Percentiles rank a stretch among this genome's conserved stretches.
These are phyloP conservation scores for Papilio polyxenes DNA, from an alignment of 1,140 invertebrate species.

Conservation along the genomic window DNA sequence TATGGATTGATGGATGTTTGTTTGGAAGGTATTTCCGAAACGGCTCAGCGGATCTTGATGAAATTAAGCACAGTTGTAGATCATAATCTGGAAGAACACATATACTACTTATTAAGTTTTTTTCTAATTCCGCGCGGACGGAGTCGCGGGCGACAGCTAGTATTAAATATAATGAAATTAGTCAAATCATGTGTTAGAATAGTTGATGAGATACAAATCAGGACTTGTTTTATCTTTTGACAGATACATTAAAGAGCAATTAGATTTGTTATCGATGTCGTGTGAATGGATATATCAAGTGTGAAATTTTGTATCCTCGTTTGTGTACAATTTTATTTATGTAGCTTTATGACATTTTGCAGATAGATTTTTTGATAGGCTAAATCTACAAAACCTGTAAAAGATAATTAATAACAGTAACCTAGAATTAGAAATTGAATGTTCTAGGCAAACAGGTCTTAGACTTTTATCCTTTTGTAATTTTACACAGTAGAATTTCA, in stretches of 20 bases:
- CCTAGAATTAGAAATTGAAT: not conserved
- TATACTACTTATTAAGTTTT: too few relatives aligned
- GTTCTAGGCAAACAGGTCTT: not conserved
- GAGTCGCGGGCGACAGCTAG: too few relatives aligned
- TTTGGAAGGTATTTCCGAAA: too few relatives aligned
- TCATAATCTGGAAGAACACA: too few relatives aligned
- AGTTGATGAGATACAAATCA: not conserved
- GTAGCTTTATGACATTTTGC: not conserved
- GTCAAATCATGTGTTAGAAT: not conserved
- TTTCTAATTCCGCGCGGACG: too few relatives aligned
- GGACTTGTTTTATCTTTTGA: constrained; percentile 2
- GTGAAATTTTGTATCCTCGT: not conserved
- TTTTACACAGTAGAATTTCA: too few relatives aligned
- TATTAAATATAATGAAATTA: not conserved
- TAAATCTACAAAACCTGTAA: not conserved
- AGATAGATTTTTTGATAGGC: not conserved
- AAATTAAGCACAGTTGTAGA: too few relatives aligned
- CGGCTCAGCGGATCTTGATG: too few relatives aligned
- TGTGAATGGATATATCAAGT: not conserved
- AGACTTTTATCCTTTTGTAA: not conserved
- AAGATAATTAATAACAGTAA: not conserved
- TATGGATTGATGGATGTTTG: too few relatives aligned
- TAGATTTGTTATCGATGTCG: not conserved
- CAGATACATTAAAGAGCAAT: constrained; percentile 8
- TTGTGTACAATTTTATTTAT: not conserved